phyloP scores from a whole-genome alignment of 2,113 vertebrate species.

The Sapayoa aenigma region DNA sequence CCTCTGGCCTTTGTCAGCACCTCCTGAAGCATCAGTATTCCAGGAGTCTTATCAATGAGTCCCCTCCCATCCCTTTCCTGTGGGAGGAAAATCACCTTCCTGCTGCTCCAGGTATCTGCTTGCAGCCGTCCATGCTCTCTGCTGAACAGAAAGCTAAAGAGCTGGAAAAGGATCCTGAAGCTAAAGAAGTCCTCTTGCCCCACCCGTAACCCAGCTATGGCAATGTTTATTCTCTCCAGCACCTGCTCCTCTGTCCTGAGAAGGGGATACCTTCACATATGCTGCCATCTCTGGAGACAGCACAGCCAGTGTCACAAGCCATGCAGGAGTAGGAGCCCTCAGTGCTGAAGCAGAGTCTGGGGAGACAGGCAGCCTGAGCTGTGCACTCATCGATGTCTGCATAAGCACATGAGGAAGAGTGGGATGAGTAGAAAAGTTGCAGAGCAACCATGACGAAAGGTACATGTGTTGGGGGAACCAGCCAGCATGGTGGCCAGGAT shows the following conservation, averaged over 20 bases:
- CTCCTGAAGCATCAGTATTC: background rate
- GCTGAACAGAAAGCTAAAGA: background rate
- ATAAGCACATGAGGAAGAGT: background rate
- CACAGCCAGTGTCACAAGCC: conserved; percentile 79
- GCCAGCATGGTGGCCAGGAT: background rate
- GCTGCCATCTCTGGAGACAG: conserved; percentile 77
- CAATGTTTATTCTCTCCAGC: background rate
- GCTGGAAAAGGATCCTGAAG: background rate
- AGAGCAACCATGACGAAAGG: background rate
- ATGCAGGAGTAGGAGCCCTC: conserved; percentile 86
- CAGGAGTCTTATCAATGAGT: background rate
- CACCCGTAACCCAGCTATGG: background rate
- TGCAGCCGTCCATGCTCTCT: background rate
- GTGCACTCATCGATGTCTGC: conserved; percentile 86
- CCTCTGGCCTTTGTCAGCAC: background rate
- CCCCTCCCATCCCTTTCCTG: background rate
- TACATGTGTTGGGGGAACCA: background rate
- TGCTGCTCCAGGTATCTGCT: background rate
- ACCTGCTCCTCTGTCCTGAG: background rate
- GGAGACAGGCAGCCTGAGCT: conserved; percentile 71
- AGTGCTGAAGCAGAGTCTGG: conserved; percentile 82
- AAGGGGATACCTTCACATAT: conserved; percentile 82
- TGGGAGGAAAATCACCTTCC: background rate
- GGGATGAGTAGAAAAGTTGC: background rate
- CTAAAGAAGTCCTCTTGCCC: background rate